Evolutionary conservation across 2,113 vertebrate species (phyloP).

Genomic region (Paradoxurus hermaphroditus): DNA sequence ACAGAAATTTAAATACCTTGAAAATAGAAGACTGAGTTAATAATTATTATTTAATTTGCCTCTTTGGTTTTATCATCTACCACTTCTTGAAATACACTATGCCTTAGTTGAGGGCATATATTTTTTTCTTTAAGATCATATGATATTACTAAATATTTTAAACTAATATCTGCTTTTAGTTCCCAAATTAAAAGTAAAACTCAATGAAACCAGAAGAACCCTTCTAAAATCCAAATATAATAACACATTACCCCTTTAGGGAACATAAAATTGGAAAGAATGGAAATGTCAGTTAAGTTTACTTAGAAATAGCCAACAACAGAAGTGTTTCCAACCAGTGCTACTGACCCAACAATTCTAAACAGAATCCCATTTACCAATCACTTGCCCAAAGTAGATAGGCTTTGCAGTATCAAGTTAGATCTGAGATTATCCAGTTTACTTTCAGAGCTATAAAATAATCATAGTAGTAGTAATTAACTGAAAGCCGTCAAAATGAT

Average conservation of each 20-base stretch:
- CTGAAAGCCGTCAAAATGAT: not conserved
- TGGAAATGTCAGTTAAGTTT: not conserved
- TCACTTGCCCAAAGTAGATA: not conserved
- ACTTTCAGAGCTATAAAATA: not conserved
- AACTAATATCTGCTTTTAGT: not conserved
- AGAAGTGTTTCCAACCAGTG: not conserved
- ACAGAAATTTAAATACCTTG: not conserved
- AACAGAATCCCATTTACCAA: not conserved
- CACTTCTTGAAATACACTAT: not conserved
- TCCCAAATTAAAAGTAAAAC: constrained; percentile 7
- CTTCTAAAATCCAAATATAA: not conserved
- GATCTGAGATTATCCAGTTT: not conserved
- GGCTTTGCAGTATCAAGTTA: not conserved
- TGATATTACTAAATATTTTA: constrained; percentile 8
- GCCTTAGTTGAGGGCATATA: not conserved
- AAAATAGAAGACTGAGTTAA: not conserved
- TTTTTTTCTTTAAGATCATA: constrained; percentile 6
- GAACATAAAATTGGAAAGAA: not conserved
- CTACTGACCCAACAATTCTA: not conserved
- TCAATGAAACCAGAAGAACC: not conserved
- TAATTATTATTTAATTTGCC: not conserved
- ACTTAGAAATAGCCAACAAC: not conserved
- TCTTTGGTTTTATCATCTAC: not conserved
- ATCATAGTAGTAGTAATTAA: not conserved
- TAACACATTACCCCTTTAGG: not conserved